phyloP scores from a whole-genome alignment of 30 jellyfish, hydroid and myxozoan species.

The Aurelia aurita region DNA sequence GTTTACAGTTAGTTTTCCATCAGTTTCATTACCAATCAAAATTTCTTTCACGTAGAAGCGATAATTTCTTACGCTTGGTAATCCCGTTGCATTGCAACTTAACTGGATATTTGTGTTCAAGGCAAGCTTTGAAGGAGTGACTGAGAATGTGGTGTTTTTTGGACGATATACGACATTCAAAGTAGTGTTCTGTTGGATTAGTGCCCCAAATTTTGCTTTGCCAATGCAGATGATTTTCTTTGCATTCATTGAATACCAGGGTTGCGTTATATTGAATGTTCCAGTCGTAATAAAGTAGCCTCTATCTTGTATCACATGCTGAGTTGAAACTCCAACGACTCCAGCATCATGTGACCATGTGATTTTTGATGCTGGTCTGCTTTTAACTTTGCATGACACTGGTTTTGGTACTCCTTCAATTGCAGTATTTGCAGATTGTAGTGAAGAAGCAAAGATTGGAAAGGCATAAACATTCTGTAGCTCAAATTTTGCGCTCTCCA shows the following conservation, averaged over 20 bases:
- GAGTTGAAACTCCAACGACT: not conserved
- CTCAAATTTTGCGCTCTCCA: too few species aligned
- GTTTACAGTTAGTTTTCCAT: constrained; percentile 3
- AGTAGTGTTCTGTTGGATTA: not conserved
- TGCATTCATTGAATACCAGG: not conserved
- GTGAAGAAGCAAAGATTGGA: too few species aligned
- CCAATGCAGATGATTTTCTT: not conserved
- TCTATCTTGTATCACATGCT: not conserved
- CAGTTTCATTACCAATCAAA: constrained; percentile 22
- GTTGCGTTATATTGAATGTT: not conserved
- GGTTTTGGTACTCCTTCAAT: not conserved
- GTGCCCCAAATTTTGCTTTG: not conserved
- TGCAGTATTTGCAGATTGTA: not conserved
- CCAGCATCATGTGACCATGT: not conserved
- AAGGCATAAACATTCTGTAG: too few species aligned
- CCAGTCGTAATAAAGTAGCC: not conserved
- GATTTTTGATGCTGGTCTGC: not conserved
- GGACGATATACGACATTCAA: not conserved
- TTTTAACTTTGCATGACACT: not conserved
- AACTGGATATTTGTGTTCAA: too few species aligned
- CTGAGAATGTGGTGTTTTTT: too few species aligned
- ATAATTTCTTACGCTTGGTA: too few species aligned
- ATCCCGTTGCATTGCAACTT: too few species aligned
- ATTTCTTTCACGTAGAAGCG: not conserved
- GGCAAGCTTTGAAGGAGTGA: too few species aligned